phyloP scores from a whole-genome alignment of 2,888 invertebrate species.

The Chrysolina haemoptera region DNA sequence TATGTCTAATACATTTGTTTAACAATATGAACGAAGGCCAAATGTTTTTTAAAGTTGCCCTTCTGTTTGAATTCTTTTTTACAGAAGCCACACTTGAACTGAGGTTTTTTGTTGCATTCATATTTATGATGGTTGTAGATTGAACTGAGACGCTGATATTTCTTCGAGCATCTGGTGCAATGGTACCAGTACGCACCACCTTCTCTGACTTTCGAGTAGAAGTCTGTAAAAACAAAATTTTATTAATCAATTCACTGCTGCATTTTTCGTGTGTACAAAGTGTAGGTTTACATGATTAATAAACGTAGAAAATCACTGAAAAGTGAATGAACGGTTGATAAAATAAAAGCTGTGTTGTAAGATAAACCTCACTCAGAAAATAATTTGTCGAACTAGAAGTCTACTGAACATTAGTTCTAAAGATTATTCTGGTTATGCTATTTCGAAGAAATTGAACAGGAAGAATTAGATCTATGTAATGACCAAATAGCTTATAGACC shows the following conservation, averaged over 20 bases:
- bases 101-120: conserved; percentile 74
- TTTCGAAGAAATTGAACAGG: too few relatives aligned
- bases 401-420: too few relatives aligned
- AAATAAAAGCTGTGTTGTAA: too few relatives aligned
- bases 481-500: too few relatives aligned
- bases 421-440: too few relatives aligned
- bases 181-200: conserved; percentile 37
- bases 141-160: conserved; percentile 53
- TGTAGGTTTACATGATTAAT: too few relatives aligned
- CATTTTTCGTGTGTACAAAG: too few relatives aligned
- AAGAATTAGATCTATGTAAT: too few relatives aligned
- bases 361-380: too few relatives aligned
- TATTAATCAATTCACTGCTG: background rate
- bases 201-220: conserved; percentile 30
- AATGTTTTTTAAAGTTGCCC: conserved; percentile 86
- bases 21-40: conserved; percentile 58
- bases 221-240: conserved; percentile 13
- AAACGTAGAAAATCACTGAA: too few relatives aligned
- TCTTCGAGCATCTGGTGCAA: conserved; percentile 47
- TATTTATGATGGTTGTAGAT: conserved; percentile 49
- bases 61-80: conserved; percentile 85
- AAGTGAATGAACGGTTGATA: too few relatives aligned
- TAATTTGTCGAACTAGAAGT: too few relatives aligned
- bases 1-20: background rate
- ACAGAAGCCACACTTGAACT: conserved; percentile 75